Base-by-base conservation (phyloP, 64 coral and sea anemone species). In the Pocillopora verrucosa region DNA sequence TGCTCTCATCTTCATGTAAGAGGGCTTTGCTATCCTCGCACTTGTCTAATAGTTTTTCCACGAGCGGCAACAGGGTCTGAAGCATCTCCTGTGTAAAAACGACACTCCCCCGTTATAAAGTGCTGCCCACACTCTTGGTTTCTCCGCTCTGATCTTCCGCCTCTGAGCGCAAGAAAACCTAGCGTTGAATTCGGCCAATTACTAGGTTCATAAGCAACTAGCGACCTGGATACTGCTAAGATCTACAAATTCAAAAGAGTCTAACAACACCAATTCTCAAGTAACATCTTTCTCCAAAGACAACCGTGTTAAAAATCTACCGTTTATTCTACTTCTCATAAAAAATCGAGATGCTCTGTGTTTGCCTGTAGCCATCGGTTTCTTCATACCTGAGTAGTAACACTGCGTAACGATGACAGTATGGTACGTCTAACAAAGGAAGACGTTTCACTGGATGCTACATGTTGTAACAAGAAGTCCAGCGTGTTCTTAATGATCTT, bases 1-100 rank as follows among this genome's bases (percentile, higher is more conserved):
- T 36, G 36, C 73, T 93, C 87, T 96, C 95, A 85, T 93, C 91
- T 69, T 69, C 37, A 61, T 61, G 65, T n/a, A 96, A 74, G n/a
- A 38, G 64, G 68, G 72, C 2, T 25, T 62, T 75, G 41, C 12
- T 14, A 16, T 16, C 41, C 4, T 73, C 12, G 36, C 78, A 72
- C 56, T 73, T 59, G 15, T 89, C 58, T 68, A 84, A 73, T 22
- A 84, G 80, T 36, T 61, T 36, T 34, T 65, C 80, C 10, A 91
- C 25, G 13, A 36, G 22, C 45, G 89, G 89, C 24, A 91, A 41
- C 63, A 81, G 73, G 34, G 34, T 65, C 67, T 60, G n/a, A 14
- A 91, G 22, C 59, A 91, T 76, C 45, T 81, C 65, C 89, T 91
- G 36, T 7, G 65, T 10, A 19, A 37, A 56, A 78, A 24, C 10